Evolutionary conservation across 2,888 invertebrate species (phyloP).

Genomic region (Cyaniris semiargus): DNA sequence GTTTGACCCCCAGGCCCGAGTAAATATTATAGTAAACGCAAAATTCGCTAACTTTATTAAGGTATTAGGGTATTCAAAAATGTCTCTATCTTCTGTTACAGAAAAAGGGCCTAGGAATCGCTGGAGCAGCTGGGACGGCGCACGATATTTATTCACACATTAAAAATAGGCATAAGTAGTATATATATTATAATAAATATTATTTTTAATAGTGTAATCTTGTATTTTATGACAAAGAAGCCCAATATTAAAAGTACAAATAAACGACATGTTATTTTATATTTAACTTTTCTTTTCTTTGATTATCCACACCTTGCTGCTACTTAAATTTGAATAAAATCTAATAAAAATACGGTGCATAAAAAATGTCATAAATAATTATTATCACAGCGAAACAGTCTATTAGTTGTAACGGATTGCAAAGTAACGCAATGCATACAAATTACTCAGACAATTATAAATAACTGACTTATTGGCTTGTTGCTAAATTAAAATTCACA

Average conservation of each 20-base stretch:
- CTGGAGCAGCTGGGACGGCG: conserved; percentile 42
- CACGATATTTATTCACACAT: conserved; percentile 42
- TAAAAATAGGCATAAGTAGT: conserved; percentile 34
- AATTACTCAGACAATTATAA: background rate
- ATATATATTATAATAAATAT: background rate
- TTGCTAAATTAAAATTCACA: background rate
- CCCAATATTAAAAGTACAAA: background rate
- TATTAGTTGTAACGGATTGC: conserved; percentile 14
- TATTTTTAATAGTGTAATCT: background rate
- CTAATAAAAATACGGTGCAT: background rate
- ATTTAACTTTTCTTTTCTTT: background rate
- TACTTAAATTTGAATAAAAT: background rate
- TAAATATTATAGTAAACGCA: background rate
- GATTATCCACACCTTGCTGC: background rate
- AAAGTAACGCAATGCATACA: conserved; percentile 7
- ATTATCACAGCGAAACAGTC: background rate
- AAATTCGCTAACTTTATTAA: background rate
- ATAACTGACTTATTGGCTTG: background rate
- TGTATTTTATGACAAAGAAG: too few relatives aligned
- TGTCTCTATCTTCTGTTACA: conserved; percentile 35
- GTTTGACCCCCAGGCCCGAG: background rate
- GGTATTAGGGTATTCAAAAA: background rate
- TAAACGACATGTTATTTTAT: background rate
- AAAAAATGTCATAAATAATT: background rate
- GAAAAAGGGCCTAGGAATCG: conserved; percentile 41